Evolutionary conservation across 2,888 invertebrate genomes (phyloP).

Genomic region (Rotaria macrura): DNA sequence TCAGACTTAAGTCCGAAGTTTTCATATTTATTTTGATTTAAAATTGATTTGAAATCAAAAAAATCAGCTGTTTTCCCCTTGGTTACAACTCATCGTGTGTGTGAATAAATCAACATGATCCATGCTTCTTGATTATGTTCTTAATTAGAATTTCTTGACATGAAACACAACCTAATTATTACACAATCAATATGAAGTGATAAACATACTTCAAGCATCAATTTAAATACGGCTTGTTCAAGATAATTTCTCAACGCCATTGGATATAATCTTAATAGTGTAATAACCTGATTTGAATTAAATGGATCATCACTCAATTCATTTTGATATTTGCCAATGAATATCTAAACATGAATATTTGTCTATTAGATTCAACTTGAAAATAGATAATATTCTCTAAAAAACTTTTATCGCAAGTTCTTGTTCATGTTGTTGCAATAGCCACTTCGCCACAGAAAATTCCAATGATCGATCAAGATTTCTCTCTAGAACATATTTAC

Average conservation of each 20-base stretch:
- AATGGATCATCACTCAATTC: neutral
- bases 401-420: neutral
- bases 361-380: neutral
- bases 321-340: neutral
- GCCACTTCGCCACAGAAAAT: neutral
- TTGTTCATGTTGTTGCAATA: neutral
- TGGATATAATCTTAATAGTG: neutral
- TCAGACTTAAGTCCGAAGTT: too few species aligned
- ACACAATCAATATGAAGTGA: neutral
- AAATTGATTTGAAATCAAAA: too few species aligned
- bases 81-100: too few species aligned
- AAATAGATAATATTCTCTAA: neutral
- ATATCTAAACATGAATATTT: neutral
- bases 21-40: too few species aligned
- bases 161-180: too few species aligned
- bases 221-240: neutral
- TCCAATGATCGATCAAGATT: neutral
- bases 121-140: too few species aligned
- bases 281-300: neutral
- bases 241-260: neutral
- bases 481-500: neutral
- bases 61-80: too few species aligned
- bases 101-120: too few species aligned
- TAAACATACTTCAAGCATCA: neutral
- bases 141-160: too few species aligned